Base-by-base conservation (phyloP, 2,888 invertebrate genomes). In the Zhuqinia jingwanae region DNA sequence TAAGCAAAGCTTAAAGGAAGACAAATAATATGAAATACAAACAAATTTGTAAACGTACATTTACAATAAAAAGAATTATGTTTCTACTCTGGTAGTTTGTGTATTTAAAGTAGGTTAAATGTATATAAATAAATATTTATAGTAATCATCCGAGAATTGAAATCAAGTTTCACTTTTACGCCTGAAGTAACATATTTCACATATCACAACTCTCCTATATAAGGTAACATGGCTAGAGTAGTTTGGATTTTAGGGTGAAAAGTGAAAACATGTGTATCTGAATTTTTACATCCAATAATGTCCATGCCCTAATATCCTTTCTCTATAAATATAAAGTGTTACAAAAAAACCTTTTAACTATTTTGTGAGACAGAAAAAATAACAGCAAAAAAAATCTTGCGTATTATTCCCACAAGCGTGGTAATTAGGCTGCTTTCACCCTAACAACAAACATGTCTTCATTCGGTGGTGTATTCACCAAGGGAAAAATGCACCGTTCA, bases 1-100 rank as follows among this genome's bases (percentile, higher is more conserved):
- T 77, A 58, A 77, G 84, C 77, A 84, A 84, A 77, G 77, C 77
- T 77, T 25, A 65, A n/a, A 53, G 36, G 3, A 60, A 42, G 70
- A 42, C 70, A 80, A 80, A 70, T 56, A 70, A 27, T 53, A 36
- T 45, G 27, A 17, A 17, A 25, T 75, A 30, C 10, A 30, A 70
- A 70, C 2, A 5, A 15, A 45, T 8, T 36, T 36, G 5, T 36
- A 25, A 68, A 68, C 17, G 45, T 42, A 11, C 6, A 2, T 13
- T 3, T 17, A 65, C 36, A 65, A 25, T 25, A 30, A 36, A 65
- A 27, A 65, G n/a, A 3, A n/a, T 53, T n/a, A 36, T 65, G 63
- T 63, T 63, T 8, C 30, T 5, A 3, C 13, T 2, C 30, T 15
- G 47, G 10, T 15, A 47, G 2, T n/a, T n/a, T n/a, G n/a, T n/a